Base-by-base conservation (phyloP, 2,797 vertebrate species). In the Cossypha polioptera region DNA sequence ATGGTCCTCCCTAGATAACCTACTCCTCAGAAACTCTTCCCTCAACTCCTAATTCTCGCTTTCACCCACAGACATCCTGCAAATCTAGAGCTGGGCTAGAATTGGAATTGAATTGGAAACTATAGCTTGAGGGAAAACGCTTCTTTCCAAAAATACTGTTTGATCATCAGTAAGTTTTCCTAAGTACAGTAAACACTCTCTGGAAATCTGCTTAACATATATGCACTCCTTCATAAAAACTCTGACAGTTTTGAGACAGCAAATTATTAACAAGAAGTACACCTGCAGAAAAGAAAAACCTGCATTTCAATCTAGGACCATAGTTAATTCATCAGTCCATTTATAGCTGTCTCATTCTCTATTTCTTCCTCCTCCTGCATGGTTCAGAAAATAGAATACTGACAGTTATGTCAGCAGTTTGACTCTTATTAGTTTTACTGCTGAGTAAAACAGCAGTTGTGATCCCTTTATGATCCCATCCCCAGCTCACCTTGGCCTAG, bases 1-100 rank as follows among this genome's bases (percentile, higher is more conserved):
- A 94, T 92, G 89, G 68, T 81, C 55, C 76, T 94, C 51, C 69
- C 25, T 58, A 88, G 43, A 91, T 31, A 93, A 83, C 85, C 94
- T 80, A 88, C 69, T 93, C 93, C 50, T 89, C 91, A 88, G 54
- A 91, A 91, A 66, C 54, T 83, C 78, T 91, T 91, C 29, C 82
- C 36, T 35, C 73, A 90, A 31, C 66, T 90, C 58, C 36, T 81
- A 53, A 42, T 92, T 96, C 89, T 91, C 94, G 84, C 87, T 80
- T 96, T 86, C 88, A 93, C 91, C 87, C 95, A 97, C 92, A 73
- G 71, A 93, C 68, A 92, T 89, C 84, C 86, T 95, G 78, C 22
- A 92, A 80, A 93, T 80, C 78, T 87, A 92, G 67, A 89, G 54
- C 42, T 89, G 25, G 31, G 72, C 19, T 74, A 89, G 66, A 95